Evolutionary conservation across 1,140 invertebrate genomes (phyloP).

Genomic region (Zaprionus vittiger): DNA sequence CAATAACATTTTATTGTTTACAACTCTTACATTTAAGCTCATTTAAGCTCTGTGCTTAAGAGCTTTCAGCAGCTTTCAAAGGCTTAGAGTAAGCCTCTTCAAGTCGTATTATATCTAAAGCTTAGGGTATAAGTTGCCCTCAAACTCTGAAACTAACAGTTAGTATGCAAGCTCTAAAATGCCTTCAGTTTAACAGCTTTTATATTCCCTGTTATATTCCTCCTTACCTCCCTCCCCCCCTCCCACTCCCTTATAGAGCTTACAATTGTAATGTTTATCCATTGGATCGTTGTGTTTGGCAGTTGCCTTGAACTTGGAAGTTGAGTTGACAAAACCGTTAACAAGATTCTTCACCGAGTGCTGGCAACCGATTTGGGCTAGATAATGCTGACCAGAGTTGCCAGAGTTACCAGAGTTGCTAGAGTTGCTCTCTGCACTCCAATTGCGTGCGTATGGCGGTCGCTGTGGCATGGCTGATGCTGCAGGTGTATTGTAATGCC

Average conservation of each 20-base stretch:
- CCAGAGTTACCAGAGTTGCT: constrained; percentile 18
- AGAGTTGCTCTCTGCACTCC: constrained; percentile 19
- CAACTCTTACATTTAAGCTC: not conserved
- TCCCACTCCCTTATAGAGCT: not conserved
- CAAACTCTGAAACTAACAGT: too few species aligned
- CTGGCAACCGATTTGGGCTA: constrained; percentile 71
- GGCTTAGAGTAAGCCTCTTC: too few species aligned
- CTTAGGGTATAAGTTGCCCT: too few species aligned
- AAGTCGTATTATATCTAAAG: too few species aligned
- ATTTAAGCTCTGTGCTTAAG: too few species aligned
- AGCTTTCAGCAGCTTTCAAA: too few species aligned
- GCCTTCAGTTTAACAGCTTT: too few species aligned
- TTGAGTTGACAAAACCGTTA: constrained; percentile 5
- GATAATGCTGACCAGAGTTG: constrained; percentile 55
- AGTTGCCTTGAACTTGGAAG: constrained; percentile 30
- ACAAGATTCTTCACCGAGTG: constrained; percentile 59
- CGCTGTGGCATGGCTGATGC: constrained; percentile 12
- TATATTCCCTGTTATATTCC: not conserved
- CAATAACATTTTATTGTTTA: too few species aligned
- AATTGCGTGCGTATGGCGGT: constrained; percentile 27
- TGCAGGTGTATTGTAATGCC: constrained; percentile 10
- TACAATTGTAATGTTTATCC: constrained; percentile 25
- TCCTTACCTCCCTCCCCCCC: too few species aligned
- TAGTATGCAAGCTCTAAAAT: too few species aligned
- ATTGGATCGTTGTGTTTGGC: not conserved